Evolutionary conservation across 2,797 vertebrate genomes (phyloP).

Genomic region (Siniperca scherzeri): DNA sequence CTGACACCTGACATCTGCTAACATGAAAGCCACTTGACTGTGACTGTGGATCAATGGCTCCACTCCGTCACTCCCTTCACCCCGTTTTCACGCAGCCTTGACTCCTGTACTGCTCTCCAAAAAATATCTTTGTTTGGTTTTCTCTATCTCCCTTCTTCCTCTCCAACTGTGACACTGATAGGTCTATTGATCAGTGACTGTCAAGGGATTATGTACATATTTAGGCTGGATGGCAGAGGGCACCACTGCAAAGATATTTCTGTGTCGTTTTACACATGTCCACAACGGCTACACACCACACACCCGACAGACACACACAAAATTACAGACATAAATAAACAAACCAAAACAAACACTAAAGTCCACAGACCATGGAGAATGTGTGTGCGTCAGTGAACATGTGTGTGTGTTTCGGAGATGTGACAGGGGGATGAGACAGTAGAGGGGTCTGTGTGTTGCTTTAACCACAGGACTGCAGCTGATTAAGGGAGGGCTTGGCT

Average conservation of each 20-base stretch:
- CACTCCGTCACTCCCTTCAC: slow-evolving; percentile 39
- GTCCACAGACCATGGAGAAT: slow-evolving; percentile 62
- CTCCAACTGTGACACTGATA: slow-evolving; percentile 58
- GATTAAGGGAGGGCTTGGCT: slow-evolving; percentile 69
- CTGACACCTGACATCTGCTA: slow-evolving; percentile 85
- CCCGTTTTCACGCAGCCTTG: slow-evolving; percentile 55
- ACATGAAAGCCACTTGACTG: slow-evolving; percentile 83
- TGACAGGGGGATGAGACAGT: slow-evolving; percentile 74
- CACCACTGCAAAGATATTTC: slow-evolving; percentile 36
- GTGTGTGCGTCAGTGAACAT: slow-evolving; percentile 31
- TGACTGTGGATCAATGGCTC: slow-evolving; percentile 75
- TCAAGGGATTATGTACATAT: slow-evolving; percentile 61
- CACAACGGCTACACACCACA: slow-evolving; percentile 23
- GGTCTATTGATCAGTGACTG: slow-evolving; percentile 71
- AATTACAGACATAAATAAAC: slow-evolving; percentile 67
- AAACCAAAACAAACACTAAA: slow-evolving; percentile 62
- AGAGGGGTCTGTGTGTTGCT: slow-evolving; percentile 71
- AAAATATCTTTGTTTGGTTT: slow-evolving; percentile 65
- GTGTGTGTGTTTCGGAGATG: slow-evolving; percentile 64
- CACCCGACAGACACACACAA: slow-evolving; percentile 20
- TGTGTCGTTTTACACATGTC: slow-evolving; percentile 42
- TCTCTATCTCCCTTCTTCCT: slow-evolving; percentile 30
- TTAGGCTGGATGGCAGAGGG: slow-evolving; percentile 40
- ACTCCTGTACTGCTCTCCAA: slow-evolving; percentile 55
- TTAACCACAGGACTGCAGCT: slow-evolving; percentile 70